Evolutionary conservation across 2,113 vertebrate species (phyloP).

Genomic region (Chaetorhynchus papuensis): DNA sequence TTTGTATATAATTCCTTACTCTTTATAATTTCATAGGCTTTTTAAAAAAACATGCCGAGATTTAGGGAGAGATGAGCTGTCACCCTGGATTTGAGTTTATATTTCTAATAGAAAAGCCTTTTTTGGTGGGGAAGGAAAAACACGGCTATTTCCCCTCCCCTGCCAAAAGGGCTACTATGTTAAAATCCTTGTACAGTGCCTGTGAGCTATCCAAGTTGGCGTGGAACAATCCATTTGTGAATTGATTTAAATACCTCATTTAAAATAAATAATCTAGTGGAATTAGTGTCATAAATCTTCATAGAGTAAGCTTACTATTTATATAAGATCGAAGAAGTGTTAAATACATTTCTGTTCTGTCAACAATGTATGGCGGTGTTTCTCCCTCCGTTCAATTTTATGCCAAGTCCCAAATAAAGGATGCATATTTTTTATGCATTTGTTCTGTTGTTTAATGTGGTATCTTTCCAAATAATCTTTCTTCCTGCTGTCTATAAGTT

Average conservation of each 20-base stretch:
- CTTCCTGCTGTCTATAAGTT: background rate
- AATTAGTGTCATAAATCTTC: conserved; percentile 58
- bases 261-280: conserved; percentile 56
- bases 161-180: conserved; percentile 49
- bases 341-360: conserved; percentile 50
- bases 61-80: conserved; percentile 61
- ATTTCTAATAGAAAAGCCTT: conserved; percentile 59
- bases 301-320: conserved; percentile 48
- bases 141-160: conserved; percentile 33
- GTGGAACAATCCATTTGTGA: conserved; percentile 56
- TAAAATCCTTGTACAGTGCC: conserved; percentile 13
- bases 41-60: conserved; percentile 57
- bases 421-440: background rate
- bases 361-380: background rate
- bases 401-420: background rate
- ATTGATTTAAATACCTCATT: conserved; percentile 60
- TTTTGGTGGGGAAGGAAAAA: conserved; percentile 42
- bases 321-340: conserved; percentile 26
- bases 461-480: background rate
- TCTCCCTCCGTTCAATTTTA: background rate
- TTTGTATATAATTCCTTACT: conserved; percentile 70
- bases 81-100: conserved; percentile 50
- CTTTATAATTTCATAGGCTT: conserved; percentile 66
- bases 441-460: background rate
- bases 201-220: conserved; percentile 39